These are phyloP conservation scores for Cebus imitator DNA, from an alignment of 2,113 vertebrate genomes.

Conservation along the genomic window DNA sequence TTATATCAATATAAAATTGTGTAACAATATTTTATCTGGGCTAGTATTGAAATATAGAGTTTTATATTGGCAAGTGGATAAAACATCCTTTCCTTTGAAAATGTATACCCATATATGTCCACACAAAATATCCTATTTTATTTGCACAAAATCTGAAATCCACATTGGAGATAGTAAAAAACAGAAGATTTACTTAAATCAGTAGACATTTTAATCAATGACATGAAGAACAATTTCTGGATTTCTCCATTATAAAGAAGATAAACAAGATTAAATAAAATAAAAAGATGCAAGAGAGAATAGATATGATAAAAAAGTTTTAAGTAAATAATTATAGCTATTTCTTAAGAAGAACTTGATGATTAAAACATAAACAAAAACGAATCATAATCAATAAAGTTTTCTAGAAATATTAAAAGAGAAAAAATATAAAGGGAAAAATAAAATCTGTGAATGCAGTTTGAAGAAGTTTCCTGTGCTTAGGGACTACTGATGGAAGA, in stretches of 20 bases:
- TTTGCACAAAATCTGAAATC: background rate
- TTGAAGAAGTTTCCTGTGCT: background rate
- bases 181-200: background rate
- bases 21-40: background rate
- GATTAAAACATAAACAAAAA: background rate
- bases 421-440: background rate
- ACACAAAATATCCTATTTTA: background rate
- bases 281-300: background rate
- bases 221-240: background rate
- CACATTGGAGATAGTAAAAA: background rate
- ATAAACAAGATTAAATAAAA: constrained; percentile 22
- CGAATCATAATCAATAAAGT: background rate
- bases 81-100: background rate
- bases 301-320: background rate
- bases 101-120: background rate
- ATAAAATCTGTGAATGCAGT: background rate
- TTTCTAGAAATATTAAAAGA: background rate
- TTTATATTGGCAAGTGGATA: background rate
- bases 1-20: background rate
- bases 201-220: background rate
- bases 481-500: background rate
- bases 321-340: background rate
- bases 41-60: background rate
- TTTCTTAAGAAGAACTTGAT: background rate
- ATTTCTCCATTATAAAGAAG: background rate